Conservation (phyloP, 2,888 invertebrate species). For the Allophyes oxyacanthae region DNA sequence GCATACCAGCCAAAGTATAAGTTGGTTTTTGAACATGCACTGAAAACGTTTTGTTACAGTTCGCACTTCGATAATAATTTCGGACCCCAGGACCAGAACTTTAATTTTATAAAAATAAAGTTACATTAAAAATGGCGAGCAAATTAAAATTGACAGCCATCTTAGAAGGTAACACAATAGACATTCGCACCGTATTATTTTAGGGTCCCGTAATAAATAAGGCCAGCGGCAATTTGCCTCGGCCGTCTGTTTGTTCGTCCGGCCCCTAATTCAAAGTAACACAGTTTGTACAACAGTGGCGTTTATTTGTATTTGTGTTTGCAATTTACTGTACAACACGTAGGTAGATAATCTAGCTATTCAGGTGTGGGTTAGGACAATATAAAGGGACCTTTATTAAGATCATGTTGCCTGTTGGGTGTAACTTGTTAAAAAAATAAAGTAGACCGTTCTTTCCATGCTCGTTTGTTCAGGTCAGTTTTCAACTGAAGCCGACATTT, state of each 20-base stretch:
- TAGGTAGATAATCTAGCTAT: constrained; percentile 53
- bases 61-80: not conserved
- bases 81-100: not conserved
- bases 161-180: constrained; percentile 54
- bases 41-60: too few species aligned
- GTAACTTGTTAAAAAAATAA: constrained; percentile 20
- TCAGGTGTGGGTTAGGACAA: constrained; percentile 41
- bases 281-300: constrained; percentile 76
- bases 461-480: too few species aligned
- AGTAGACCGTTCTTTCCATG: constrained; percentile 11
- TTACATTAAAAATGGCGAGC: constrained; percentile 1
- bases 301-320: constrained; percentile 76
- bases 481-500: too few species aligned
- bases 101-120: not conserved
- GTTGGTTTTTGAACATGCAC: too few species aligned
- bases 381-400: constrained; percentile 42
- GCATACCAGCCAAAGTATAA: too few species aligned
- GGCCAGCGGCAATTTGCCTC: constrained; percentile 68
- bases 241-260: constrained; percentile 73
- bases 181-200: constrained; percentile 62
- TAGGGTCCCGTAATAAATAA: constrained; percentile 75
- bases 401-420: constrained; percentile 10
- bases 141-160: constrained; percentile 45
- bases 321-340: constrained; percentile 74
- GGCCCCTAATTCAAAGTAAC: constrained; percentile 80